Evolutionary conservation across 2,797 vertebrate species (phyloP).

Genomic region (Takifugu rubripes): DNA sequence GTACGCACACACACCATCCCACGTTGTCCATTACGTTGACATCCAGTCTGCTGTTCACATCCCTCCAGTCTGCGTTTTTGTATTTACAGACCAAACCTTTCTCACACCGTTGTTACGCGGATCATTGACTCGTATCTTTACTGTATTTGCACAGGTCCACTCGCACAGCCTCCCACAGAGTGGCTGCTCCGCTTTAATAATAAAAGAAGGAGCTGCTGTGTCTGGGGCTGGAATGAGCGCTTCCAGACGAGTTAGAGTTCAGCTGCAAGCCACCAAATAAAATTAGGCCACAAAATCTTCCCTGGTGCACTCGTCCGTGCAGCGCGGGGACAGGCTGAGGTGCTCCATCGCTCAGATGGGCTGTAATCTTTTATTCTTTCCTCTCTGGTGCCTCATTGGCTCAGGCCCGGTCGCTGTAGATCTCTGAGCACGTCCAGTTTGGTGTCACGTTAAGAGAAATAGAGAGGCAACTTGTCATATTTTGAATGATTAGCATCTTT

Average conservation of each 20-base stretch:
- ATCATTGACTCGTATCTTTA: slow-evolving; percentile 38
- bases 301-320: slow-evolving; percentile 38
- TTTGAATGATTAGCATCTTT: not conserved
- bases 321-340: slow-evolving; percentile 39
- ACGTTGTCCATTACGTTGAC: slow-evolving; percentile 24
- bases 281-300: slow-evolving; percentile 41
- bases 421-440: slow-evolving; percentile 41
- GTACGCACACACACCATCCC: slow-evolving; percentile 10
- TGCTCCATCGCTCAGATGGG: slow-evolving; percentile 49
- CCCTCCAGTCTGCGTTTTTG: slow-evolving; percentile 12
- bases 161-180: slow-evolving; percentile 5
- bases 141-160: slow-evolving; percentile 29
- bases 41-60: slow-evolving; percentile 25
- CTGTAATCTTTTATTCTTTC: slow-evolving; percentile 22
- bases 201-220: slow-evolving; percentile 3
- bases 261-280: slow-evolving; percentile 50
- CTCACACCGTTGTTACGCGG: slow-evolving; percentile 8
- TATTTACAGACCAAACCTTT: slow-evolving; percentile 7
- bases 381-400: slow-evolving; percentile 33
- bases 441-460: slow-evolving; percentile 47
- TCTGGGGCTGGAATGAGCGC: slow-evolving; percentile 21
- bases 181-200: slow-evolving; percentile 47
- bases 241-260: slow-evolving; percentile 45
- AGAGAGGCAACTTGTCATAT: slow-evolving; percentile 37
- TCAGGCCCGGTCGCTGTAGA: slow-evolving; percentile 39